Percentiles rank a stretch among this genome's conserved stretches.
Evolutionary conservation across 2,888 invertebrate species (phyloP).

Genomic region (Atherix ibis): DNA sequence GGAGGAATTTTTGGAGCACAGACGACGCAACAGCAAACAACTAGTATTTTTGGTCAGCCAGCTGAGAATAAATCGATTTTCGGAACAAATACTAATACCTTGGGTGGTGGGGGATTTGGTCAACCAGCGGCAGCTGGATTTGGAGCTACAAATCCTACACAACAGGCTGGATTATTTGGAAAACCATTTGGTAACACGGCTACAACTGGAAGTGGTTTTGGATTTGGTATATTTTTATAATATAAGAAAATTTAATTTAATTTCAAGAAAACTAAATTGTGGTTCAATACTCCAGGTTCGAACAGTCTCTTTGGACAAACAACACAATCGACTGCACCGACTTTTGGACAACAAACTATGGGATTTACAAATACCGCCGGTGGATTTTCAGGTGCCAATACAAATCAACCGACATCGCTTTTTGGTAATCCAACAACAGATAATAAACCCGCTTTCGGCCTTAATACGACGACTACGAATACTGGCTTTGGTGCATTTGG

Average conservation of each 20-base stretch:
- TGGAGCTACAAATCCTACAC: conserved; percentile 40
- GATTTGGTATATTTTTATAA: too few species aligned
- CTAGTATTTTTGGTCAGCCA: conserved; percentile 38
- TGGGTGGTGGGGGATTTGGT: conserved; percentile 32
- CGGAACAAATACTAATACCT: conserved; percentile 18
- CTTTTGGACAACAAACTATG: conserved; percentile 23
- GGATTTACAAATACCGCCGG: too few species aligned
- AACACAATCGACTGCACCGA: conserved; percentile 40
- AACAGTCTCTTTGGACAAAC: conserved; percentile 37
- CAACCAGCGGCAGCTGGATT: conserved; percentile 32
- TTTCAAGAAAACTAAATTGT: too few species aligned
- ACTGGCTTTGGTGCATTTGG: conserved; percentile 31
- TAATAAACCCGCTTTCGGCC: conserved; percentile 26
- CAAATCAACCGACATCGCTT: conserved; percentile 18
- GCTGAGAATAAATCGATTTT: conserved; percentile 42
- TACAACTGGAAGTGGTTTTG: conserved; percentile 26
- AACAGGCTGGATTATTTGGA: conserved; percentile 47
- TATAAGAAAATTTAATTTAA: too few species aligned
- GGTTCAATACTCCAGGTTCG: conserved; percentile 33
- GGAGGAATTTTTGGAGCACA: conserved; percentile 36
- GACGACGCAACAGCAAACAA: conserved; percentile 27
- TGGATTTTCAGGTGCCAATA: conserved; percentile 27
- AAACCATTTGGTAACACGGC: conserved; percentile 42
- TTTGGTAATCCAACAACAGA: conserved; percentile 30
- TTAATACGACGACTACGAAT: conserved; percentile 19